phyloP scores from a whole-genome alignment of 2,888 invertebrate species.

The Nemapogon koenigi region DNA sequence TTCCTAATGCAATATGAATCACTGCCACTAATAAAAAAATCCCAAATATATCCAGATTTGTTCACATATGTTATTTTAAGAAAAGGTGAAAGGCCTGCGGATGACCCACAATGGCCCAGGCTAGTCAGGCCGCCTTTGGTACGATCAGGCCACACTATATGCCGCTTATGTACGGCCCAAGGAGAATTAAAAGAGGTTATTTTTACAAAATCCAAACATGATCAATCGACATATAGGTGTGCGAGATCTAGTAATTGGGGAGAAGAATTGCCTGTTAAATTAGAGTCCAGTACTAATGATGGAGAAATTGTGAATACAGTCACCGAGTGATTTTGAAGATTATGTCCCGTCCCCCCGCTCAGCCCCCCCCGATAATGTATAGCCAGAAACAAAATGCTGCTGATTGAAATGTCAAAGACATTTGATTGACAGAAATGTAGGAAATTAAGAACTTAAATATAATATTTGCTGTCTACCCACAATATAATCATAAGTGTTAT shows the following conservation, averaged over 20 bases:
- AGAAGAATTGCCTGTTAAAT: conserved; percentile 75
- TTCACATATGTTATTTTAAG: conserved; percentile 84
- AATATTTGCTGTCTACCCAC: too few species aligned
- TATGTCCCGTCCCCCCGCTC: too few species aligned
- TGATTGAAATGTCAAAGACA: too few species aligned
- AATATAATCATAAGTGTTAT: too few species aligned
- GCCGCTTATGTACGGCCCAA: conserved; percentile 76
- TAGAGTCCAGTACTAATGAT: conserved; percentile 17
- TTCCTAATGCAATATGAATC: conserved; percentile 71
- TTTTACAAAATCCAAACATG: conserved; percentile 77
- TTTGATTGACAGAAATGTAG: too few species aligned
- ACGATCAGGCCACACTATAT: conserved; percentile 75
- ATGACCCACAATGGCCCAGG: conserved; percentile 77
- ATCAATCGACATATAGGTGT: conserved; percentile 78
- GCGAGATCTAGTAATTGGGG: conserved; percentile 80
- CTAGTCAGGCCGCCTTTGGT: conserved; percentile 75
- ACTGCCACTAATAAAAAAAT: conserved; percentile 51
- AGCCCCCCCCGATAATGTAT: too few species aligned
- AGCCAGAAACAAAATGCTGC: too few species aligned
- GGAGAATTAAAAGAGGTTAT: conserved; percentile 79
- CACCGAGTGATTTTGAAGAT: too few species aligned
- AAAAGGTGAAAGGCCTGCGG: conserved; percentile 67
- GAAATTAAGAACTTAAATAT: too few species aligned
- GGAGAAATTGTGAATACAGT: conserved; percentile 13
- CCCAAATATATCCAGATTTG: conserved; percentile 54